Percentiles rank a stretch among this genome's conserved stretches.
phyloP scores from a whole-genome alignment of 2,797 vertebrate genomes.

The Eupleurogrammus muticus region DNA sequence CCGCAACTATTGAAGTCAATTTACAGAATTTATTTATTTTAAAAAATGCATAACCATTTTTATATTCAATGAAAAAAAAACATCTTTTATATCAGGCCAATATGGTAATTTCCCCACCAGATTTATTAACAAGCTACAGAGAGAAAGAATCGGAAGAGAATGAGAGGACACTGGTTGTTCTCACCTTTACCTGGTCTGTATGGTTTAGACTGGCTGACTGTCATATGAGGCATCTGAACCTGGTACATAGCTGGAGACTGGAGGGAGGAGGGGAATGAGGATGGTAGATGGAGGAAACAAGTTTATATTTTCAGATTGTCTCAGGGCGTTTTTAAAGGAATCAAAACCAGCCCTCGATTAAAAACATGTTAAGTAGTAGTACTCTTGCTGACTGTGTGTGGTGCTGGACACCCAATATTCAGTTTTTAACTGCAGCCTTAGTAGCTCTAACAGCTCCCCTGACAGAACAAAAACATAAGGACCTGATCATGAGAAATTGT shows the following conservation, averaged over 20 bases:
- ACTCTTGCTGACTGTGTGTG: constrained; percentile 1
- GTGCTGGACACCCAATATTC: constrained; percentile 3
- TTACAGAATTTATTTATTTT: no score
- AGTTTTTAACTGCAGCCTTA: constrained; percentile 15
- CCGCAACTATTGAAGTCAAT: no score
- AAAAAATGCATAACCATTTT: no score
- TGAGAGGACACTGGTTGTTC: constrained; percentile 64
- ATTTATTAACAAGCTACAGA: neutral
- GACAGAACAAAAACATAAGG: constrained; percentile 12
- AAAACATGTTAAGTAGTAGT: constrained; percentile 20
- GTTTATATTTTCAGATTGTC: constrained; percentile 28
- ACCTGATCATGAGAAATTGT: constrained; percentile 22
- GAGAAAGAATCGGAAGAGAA: neutral
- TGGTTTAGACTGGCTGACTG: constrained; percentile 98
- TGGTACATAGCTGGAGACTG: constrained; percentile 96
- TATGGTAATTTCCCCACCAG: neutral
- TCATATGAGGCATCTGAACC: constrained; percentile 97
- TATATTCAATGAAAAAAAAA: neutral
- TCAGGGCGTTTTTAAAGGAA: constrained; percentile 23
- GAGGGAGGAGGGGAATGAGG: constrained; percentile 50
- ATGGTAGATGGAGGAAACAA: constrained; percentile 32
- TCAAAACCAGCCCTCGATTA: constrained; percentile 13
- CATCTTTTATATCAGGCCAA: neutral
- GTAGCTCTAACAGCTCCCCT: neutral
- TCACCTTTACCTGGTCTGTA: constrained; percentile 99